These are phyloP conservation scores for Desmophyllum pertusum DNA, from an alignment of 92 coral and sea anemone species.

Conservation along the genomic window DNA sequence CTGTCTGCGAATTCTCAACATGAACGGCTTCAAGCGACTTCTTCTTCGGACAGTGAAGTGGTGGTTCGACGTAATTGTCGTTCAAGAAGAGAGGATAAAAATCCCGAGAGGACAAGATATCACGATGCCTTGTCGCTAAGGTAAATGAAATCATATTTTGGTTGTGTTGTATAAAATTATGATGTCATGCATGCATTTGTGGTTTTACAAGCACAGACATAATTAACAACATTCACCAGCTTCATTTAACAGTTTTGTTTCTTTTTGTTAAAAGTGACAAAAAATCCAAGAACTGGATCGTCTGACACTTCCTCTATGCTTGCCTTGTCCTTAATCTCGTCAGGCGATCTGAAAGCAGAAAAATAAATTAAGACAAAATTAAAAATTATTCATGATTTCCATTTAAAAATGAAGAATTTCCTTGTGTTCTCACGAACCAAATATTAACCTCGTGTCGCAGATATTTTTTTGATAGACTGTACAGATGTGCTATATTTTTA, in stretches of 20 bases:
- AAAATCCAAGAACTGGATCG: neutral
- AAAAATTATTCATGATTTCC: neutral
- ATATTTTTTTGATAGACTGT: neutral
- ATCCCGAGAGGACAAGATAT: slow-evolving; percentile 43
- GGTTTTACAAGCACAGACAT: neutral
- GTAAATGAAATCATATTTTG: slow-evolving; percentile 28
- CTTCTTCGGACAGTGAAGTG: slow-evolving; percentile 44
- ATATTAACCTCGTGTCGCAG: neutral
- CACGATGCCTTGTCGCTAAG: slow-evolving; percentile 81
- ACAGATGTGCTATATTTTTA: neutral
- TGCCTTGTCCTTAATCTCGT: neutral
- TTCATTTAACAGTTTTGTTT: neutral
- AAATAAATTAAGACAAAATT: neutral
- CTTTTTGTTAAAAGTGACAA: neutral
- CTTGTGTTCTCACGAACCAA: too few relatives aligned
- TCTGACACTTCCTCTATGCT: neutral
- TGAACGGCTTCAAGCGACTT: slow-evolving; percentile 11
- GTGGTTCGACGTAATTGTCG: slow-evolving; percentile 22
- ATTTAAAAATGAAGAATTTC: too few relatives aligned
- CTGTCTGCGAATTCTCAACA: slow-evolving; percentile 29
- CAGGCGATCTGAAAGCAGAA: neutral
- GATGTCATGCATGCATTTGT: slow-evolving; percentile 33
- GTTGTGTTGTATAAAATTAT: slow-evolving; percentile 4
- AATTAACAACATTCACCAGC: neutral
- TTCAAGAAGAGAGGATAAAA: slow-evolving; percentile 42